phyloP scores from a whole-genome alignment of 1,140 invertebrate genomes.

The Watersipora subatra region DNA sequence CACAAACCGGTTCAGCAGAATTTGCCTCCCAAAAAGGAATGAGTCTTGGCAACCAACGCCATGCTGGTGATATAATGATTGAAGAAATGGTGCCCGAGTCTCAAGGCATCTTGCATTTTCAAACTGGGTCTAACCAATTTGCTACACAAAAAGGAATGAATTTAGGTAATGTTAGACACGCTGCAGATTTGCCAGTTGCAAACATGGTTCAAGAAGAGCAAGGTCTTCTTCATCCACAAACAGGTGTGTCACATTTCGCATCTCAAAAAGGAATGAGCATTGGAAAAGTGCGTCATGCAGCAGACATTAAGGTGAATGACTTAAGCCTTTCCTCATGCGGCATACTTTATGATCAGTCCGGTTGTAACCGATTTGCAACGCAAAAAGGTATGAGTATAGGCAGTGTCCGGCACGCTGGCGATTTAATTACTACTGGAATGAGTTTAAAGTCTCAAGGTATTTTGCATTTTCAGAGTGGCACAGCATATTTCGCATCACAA shows the following conservation, averaged over 20 bases:
- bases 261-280: slow-evolving; percentile 75
- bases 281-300: slow-evolving; percentile 75
- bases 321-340: neutral
- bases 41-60: neutral
- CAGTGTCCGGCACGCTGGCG: slow-evolving; percentile 37
- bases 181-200: slow-evolving; percentile 6
- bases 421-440: slow-evolving; percentile 21
- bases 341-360: slow-evolving; percentile 68
- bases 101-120: neutral
- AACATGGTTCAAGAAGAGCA: slow-evolving; percentile 44
- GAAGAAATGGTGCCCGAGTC: neutral
- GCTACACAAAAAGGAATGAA: neutral
- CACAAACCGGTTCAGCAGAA: slow-evolving; percentile 65
- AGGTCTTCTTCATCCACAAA: slow-evolving; percentile 70
- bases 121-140: neutral
- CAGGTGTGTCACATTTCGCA: slow-evolving; percentile 62
- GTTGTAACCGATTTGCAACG: slow-evolving; percentile 59
- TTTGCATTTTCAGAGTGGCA: slow-evolving; percentile 75
- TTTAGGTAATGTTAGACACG: slow-evolving; percentile 5
- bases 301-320: slow-evolving; percentile 4
- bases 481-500: slow-evolving; percentile 71
- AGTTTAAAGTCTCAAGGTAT: slow-evolving; percentile 50
- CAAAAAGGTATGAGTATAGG: slow-evolving; percentile 65
- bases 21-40: slow-evolving; percentile 50
- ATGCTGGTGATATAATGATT: neutral